Evolutionary conservation across 2,113 vertebrate species (phyloP), one percentile per base, ranked within the genome.

Genomic region (Toxostoma redivivum): DNA sequence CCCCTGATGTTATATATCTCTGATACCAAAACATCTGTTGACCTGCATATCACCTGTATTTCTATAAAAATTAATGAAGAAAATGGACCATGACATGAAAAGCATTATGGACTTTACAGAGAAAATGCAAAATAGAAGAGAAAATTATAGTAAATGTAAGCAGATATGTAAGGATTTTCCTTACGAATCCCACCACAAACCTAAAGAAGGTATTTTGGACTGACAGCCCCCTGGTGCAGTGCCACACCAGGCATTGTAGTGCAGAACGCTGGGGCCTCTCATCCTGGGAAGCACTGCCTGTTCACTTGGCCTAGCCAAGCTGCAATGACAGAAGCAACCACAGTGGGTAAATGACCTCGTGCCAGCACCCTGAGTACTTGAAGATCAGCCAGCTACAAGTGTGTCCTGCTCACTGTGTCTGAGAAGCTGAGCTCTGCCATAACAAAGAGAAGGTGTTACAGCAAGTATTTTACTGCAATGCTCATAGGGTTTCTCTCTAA

Each of bases 321-420:
- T 33, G 21, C 2, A 2, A 1, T 15, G 71, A 37, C 82, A 72
- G 58, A 47, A 71, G n/a, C 23, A 71, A 24, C 40, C 45, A 22
- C 1, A 0, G 27, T 2, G 2, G 42, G 30, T 56, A 40, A 80
- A n/a, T 1, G 10, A 38, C 53, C 45, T 79, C 0, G 0, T 30
- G 57, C 56, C 1, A 6, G 4, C n/a, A 24, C 30, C 44, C 71
- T 0, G 0, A 30, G 66, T 56, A 10, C 44, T 37, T 85, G 78
- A 74, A 70, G 76, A 79, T 60, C n/a, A 76, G 53, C 53, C 73
- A 93, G 1, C 31, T 33, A 1, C 11, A 12, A 3, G 12, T 48
- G 66, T 44, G 51, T 78, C 28, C 37, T 28, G 5, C 23, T 74
- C 0, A 0, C 50, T 19, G 24, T 31, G 37, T 14, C 48, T 67